Percentiles rank a stretch among this genome's conserved stretches.
Conservation (phyloP, 2,113 vertebrate species). For the Numida meleagris region DNA sequence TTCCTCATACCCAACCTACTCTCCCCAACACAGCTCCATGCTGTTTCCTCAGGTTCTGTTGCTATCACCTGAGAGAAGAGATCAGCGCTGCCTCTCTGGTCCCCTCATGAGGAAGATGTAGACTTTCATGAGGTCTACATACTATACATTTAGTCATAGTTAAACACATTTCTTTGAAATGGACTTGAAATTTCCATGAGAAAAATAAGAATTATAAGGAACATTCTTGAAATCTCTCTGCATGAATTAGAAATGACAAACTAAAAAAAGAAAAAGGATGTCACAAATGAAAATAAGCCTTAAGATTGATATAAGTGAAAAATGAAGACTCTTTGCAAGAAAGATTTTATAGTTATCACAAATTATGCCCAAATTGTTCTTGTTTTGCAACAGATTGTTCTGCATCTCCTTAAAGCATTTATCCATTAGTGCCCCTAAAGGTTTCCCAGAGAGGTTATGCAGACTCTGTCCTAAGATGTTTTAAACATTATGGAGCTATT, state of each 20-base stretch:
- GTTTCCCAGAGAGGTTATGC: not conserved
- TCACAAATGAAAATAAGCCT: not conserved
- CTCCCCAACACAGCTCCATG: no score
- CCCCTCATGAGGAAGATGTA: no score
- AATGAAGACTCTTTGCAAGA: not conserved
- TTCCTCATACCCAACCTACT: no score
- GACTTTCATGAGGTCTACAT: no score
- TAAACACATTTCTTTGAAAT: not conserved
- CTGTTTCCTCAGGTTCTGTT: no score
- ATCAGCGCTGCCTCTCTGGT: no score
- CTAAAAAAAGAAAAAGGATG: not conserved
- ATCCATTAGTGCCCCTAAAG: not conserved
- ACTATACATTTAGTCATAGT: not conserved
- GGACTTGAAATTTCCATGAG: not conserved
- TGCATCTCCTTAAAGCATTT: not conserved
- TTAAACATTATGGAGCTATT: not conserved
- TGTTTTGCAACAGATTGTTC: not conserved
- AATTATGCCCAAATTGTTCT: rapidly evolving
- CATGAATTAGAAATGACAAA: not conserved
- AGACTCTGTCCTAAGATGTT: not conserved
- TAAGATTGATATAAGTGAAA: not conserved
- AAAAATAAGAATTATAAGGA: not conserved
- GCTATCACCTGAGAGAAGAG: no score
- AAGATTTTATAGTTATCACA: not conserved
- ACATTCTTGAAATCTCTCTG: not conserved